A percentile compares a stretch with the other conserved stretches of the same genome.
phyloP scores from a whole-genome alignment of 2,113 vertebrate genomes.

The Bubo blakistoni region DNA sequence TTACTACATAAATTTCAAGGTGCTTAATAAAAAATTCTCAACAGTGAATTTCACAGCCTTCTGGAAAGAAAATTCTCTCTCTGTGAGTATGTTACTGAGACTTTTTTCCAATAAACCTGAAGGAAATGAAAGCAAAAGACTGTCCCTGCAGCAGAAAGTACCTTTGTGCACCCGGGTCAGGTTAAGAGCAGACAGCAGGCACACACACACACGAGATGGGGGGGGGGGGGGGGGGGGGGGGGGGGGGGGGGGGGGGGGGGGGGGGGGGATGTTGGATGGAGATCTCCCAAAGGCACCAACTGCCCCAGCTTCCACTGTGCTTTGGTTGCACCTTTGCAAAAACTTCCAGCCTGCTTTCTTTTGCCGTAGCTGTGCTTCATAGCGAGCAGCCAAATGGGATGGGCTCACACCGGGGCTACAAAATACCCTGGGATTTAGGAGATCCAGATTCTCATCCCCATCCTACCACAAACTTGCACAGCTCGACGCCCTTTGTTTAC shows the following conservation, averaged over 20 bases:
- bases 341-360: not conserved
- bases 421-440: not conserved
- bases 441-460: not conserved
- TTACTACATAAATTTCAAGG: not conserved
- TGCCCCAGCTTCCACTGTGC: not conserved
- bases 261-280: not conserved
- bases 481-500: not conserved
- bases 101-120: not conserved
- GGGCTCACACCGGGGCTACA: not conserved
- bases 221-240: no score
- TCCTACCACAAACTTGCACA: rapidly evolving
- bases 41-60: not conserved
- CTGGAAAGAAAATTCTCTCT: not conserved
- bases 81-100: rapidly evolving
- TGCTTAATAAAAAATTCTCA: not conserved
- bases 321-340: not conserved
- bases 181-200: not conserved
- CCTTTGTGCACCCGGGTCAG: not conserved
- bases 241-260: no score
- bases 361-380: not conserved
- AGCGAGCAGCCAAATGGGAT: not conserved
- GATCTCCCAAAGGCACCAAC: not conserved
- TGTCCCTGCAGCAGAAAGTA: not conserved
- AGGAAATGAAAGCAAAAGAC: not conserved
- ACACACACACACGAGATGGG: no score